Evolutionary conservation across 35 echinoderm and acorn worm species (phyloP).

Genomic region (Acanthaster planci): DNA sequence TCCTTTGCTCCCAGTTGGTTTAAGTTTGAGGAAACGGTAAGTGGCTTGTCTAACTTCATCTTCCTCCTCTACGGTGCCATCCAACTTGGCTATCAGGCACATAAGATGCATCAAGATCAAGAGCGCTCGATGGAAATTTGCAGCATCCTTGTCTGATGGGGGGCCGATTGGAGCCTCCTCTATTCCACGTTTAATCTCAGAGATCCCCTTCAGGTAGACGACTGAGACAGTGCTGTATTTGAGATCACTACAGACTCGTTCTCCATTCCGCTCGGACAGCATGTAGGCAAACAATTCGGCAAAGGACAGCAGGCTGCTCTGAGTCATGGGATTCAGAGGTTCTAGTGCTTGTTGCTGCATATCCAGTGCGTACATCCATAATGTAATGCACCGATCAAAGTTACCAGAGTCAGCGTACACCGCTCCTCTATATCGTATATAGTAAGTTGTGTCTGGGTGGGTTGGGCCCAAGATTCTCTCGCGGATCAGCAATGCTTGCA

Average conservation of each 20-base stretch:
- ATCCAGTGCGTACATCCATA: constrained; percentile 99
- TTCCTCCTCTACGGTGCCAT: constrained; percentile 59
- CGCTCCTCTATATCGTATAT: constrained; percentile 94
- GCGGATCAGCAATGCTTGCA: constrained; percentile 96
- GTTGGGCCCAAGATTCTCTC: constrained; percentile 95
- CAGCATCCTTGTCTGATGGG: constrained; percentile 72
- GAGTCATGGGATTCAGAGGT: constrained; percentile 98
- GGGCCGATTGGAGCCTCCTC: constrained; percentile 46
- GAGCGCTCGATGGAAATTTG: constrained; percentile 84
- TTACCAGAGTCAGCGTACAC: constrained; percentile 98
- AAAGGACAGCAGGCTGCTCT: constrained; percentile 97
- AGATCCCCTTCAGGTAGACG: constrained; percentile 69
- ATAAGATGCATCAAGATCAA: constrained; percentile 95
- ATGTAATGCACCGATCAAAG: constrained; percentile 88
- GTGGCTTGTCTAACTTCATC: constrained; percentile 65
- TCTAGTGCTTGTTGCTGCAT: constrained; percentile 95
- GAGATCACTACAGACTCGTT: constrained; percentile 66
- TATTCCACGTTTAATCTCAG: constrained; percentile 63
- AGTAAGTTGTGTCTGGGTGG: constrained; percentile 98
- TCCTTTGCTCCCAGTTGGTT: constrained; percentile 65
- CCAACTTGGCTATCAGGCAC: constrained; percentile 76
- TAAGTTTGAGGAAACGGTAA: constrained; percentile 74
- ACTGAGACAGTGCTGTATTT: constrained; percentile 60
- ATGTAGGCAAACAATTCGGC: constrained; percentile 98
- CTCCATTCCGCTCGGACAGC: constrained; percentile 80